These are phyloP conservation scores for Exocentrus adspersus DNA, from an alignment of 2,888 invertebrate genomes.

Conservation along the genomic window DNA sequence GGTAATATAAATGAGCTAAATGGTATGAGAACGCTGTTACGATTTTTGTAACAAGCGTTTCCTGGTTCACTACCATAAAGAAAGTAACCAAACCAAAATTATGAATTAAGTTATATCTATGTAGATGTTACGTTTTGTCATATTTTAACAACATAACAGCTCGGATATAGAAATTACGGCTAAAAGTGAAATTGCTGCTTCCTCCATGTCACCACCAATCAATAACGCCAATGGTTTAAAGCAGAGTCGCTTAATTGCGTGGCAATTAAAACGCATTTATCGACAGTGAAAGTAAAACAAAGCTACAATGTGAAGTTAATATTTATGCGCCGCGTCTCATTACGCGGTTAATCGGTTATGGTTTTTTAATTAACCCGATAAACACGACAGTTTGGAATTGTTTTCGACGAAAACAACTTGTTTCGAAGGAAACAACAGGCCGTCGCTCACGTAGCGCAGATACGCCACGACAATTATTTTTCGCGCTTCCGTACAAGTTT, in stretches of 20 bases:
- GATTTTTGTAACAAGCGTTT: too few relatives aligned
- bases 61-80: too few relatives aligned
- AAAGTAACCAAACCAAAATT: too few relatives aligned
- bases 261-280: not conserved
- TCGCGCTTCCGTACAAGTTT: not conserved
- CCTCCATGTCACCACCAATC: not conserved
- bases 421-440: too few relatives aligned
- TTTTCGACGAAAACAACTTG: not conserved
- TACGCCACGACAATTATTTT: not conserved
- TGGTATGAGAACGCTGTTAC: too few relatives aligned
- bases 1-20: not conserved
- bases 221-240: not conserved
- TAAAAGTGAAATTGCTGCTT: not conserved
- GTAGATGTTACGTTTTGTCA: too few relatives aligned
- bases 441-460: not conserved
- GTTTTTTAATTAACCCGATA: not conserved
- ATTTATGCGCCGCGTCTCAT: not conserved
- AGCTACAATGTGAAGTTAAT: not conserved
- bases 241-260: not conserved
- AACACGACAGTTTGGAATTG: not conserved
- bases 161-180: not conserved
- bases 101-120: too few relatives aligned
- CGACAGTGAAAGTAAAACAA: not conserved
- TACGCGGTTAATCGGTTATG: not conserved
- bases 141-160: too few relatives aligned